Percentiles rank a stretch among this genome's conserved stretches.
phyloP scores from a whole-genome alignment of 1,140 invertebrate species.

The Brachionus angularis region DNA sequence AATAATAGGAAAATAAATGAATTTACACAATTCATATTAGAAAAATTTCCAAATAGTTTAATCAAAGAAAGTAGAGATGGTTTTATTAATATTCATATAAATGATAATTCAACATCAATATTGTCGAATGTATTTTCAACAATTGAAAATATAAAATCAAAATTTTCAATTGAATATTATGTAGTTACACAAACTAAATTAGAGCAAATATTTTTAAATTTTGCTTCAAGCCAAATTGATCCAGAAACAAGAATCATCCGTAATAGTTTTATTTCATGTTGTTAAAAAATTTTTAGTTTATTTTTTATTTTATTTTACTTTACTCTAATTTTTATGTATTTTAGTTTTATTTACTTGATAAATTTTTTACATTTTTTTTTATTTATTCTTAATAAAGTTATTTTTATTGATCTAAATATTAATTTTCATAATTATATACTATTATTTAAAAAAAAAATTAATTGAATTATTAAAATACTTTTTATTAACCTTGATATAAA shows the following conservation, averaged over 20 bases:
- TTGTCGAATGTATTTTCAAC: not conserved
- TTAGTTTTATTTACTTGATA: not conserved
- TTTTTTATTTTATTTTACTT: no score
- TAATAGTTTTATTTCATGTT: not conserved
- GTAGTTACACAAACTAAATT: constrained; percentile 61
- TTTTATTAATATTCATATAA: constrained; percentile 42
- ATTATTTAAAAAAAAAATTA: not conserved
- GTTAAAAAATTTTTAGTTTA: not conserved
- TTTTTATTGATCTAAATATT: no score
- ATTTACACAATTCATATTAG: constrained; percentile 2
- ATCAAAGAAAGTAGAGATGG: constrained; percentile 37
- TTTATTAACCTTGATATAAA: no score
- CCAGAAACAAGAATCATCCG: constrained; percentile 1
- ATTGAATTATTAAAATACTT: not conserved
- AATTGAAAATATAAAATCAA: constrained; percentile 17
- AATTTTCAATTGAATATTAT: constrained; percentile 59
- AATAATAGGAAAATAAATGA: constrained; percentile 13
- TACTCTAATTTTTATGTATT: not conserved
- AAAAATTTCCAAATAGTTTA: constrained; percentile 2
- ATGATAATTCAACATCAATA: constrained; percentile 36
- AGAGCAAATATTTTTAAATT: constrained; percentile 59
- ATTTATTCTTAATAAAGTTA: not conserved
- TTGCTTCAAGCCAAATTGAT: constrained; percentile 54
- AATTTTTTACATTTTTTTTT: not conserved
- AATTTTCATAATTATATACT: not conserved